These are phyloP conservation scores for Enteromius trimaculatus DNA, from an alignment of 2,797 vertebrate genomes.

Conservation along the genomic window DNA sequence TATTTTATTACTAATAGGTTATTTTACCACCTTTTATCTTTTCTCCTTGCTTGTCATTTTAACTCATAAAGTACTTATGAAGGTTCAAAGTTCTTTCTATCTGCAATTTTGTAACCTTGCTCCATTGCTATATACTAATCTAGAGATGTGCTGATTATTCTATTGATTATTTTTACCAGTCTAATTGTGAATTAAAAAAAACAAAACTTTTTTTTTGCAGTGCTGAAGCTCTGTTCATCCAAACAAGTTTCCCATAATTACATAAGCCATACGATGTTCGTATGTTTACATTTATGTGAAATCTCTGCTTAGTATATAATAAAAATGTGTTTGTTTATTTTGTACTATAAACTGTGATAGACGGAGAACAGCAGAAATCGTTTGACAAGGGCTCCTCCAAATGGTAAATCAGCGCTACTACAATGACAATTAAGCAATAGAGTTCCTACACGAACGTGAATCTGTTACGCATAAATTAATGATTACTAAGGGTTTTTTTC, in stretches of 20 bases:
- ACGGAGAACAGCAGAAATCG: background rate
- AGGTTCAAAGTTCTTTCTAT: background rate
- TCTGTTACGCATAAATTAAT: background rate
- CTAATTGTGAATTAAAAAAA: background rate
- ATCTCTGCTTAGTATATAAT: background rate
- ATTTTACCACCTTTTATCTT: background rate
- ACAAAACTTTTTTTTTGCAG: background rate
- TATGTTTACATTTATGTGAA: background rate
- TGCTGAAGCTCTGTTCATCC: background rate
- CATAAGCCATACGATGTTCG: background rate
- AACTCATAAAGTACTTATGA: background rate
- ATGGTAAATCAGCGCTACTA: conserved; percentile 43
- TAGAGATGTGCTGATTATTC: background rate
- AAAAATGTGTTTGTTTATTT: conserved; percentile 15
- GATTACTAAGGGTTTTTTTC: background rate
- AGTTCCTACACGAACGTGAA: background rate
- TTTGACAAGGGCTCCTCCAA: conserved; percentile 60
- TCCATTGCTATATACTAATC: background rate
- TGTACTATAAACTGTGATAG: background rate
- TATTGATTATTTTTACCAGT: background rate
- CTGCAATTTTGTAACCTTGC: background rate
- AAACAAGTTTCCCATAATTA: background rate
- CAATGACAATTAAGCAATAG: background rate
- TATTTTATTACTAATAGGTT: background rate
- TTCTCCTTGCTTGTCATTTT: background rate